Evolutionary conservation across 2,797 vertebrate species (phyloP), one percentile per base, ranked within the genome.

Genomic region (Chaunax sp.): DNA sequence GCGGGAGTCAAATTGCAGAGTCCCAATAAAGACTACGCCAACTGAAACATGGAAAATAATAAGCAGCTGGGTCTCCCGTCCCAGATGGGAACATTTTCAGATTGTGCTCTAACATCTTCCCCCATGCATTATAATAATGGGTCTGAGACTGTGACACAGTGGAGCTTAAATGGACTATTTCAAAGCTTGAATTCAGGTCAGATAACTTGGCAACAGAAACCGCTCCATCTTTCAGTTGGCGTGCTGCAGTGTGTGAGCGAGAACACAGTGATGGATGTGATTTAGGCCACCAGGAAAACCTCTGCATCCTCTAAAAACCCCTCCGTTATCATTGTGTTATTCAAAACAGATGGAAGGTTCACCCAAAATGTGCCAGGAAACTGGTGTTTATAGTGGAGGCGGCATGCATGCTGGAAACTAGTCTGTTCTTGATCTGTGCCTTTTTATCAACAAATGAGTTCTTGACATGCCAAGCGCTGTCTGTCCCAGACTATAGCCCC

Each of bases 371-470:
- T 86, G 75, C 80, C 82, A 72, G 77, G 62, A 61, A n/a, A 65
- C 73, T 51, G 25, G 59, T 69, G 84, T 77, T 77, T 67, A 53
- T 67, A 50, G 45, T 12, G 55, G 69, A 50, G n/a, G 44, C 14
- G 10, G 45, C 38, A 25, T 51, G 52, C 38, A 4, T 38, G 74
- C 82, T 77, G 68, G 74, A 86, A 76, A 76, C 59, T 44, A 28
- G 79, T 83, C 75, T 83, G 78, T 76, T 86, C 80, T 89, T 89
- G 64, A 88, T 90, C 90, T 91, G 92, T 91, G 90, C 90, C 91
- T 93, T 91, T 77, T 83, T 80, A 83, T 86, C 80, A 84, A 84
- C 78, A 52, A 64, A 72, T 67, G 70, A 87, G 75, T 80, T 80
- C 43, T 69, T 62, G 63, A 76, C 56, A 75, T 37, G 76, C 73